These are phyloP conservation scores for Tortrix viridana DNA, from an alignment of 2,888 invertebrate species.

Conservation along the genomic window DNA sequence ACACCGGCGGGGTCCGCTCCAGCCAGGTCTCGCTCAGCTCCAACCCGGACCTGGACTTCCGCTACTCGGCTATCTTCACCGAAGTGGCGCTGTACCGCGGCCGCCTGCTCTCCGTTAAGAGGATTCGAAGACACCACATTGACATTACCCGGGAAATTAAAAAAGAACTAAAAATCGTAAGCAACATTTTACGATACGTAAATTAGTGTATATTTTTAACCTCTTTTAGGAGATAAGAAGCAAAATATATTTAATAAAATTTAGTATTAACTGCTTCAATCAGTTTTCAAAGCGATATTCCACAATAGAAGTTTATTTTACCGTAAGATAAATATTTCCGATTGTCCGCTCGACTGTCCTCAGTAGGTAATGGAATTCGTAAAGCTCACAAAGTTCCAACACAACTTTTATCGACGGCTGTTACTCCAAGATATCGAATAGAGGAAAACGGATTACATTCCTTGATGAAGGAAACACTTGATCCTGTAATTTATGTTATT, in stretches of 20 bases:
- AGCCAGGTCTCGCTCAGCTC: conserved; percentile 96
- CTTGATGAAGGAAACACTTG: conserved; percentile 29
- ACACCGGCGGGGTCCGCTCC: conserved; percentile 85
- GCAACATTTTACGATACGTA: conserved; percentile 52
- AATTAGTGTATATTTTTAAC: too few relatives aligned
- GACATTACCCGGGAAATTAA: conserved; percentile 96
- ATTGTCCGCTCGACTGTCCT: conserved; percentile 13
- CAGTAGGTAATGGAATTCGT: conserved; percentile 5
- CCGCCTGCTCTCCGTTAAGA: conserved; percentile 93
- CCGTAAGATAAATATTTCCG: conserved; percentile 7
- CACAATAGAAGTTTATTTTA: conserved; percentile 10
- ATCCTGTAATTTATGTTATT: conserved; percentile 29
- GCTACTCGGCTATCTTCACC: conserved; percentile 95
- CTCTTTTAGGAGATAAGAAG: too few relatives aligned
- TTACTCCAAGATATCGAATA: conserved; percentile 21
- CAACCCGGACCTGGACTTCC: conserved; percentile 95
- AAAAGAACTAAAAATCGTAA: conserved; percentile 95
- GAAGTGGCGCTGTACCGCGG: conserved; percentile 95
- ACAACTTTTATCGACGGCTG: conserved; percentile 11
- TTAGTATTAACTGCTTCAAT: not conserved
- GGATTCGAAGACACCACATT: conserved; percentile 92
- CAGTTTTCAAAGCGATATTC: conserved; percentile 5
- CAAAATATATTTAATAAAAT: too few relatives aligned
- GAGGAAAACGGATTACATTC: conserved; percentile 21
- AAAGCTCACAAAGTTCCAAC: not conserved